A percentile compares a stretch with the other conserved stretches of the same genome.
These are phyloP conservation scores for Sorex maritimensis DNA, from an alignment of 2,797 vertebrate species.

Conservation along the genomic window DNA sequence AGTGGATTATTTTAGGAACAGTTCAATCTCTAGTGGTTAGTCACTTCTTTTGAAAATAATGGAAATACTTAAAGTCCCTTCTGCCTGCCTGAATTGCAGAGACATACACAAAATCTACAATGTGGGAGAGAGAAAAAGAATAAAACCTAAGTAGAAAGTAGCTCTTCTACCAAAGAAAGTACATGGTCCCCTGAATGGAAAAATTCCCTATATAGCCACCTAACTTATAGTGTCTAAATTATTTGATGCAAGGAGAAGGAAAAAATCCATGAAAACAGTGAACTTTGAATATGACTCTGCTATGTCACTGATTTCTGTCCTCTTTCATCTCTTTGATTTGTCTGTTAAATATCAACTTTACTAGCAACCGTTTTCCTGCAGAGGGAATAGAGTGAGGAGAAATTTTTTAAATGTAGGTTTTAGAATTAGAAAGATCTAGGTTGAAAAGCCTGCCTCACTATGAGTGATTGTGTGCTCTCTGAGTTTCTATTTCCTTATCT, in stretches of 20 bases:
- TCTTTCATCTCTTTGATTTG: background rate
- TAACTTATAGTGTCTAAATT: background rate
- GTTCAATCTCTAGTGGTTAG: background rate
- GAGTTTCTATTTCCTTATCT: background rate
- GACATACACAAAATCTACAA: background rate
- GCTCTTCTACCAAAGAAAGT: slow-evolving; percentile 18
- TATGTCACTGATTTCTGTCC: background rate
- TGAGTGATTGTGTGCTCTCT: background rate
- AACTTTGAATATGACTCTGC: background rate
- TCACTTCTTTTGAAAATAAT: background rate
- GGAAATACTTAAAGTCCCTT: background rate
- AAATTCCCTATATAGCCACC: background rate
- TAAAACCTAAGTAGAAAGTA: background rate
- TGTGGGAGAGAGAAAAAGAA: background rate
- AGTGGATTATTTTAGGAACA: background rate
- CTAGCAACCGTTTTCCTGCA: slow-evolving; percentile 4
- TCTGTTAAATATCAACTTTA: background rate
- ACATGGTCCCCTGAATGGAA: background rate
- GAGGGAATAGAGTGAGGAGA: background rate
- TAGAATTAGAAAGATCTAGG: background rate
- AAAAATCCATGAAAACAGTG: background rate
- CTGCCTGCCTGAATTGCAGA: background rate
- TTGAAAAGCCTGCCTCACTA: background rate
- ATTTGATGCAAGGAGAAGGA: background rate
- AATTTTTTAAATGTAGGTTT: background rate